Percentiles rank a stretch among this genome's conserved stretches.
These are phyloP conservation scores for Ranitomeya variabilis DNA, from an alignment of 2,113 vertebrate species.

Conservation along the genomic window DNA sequence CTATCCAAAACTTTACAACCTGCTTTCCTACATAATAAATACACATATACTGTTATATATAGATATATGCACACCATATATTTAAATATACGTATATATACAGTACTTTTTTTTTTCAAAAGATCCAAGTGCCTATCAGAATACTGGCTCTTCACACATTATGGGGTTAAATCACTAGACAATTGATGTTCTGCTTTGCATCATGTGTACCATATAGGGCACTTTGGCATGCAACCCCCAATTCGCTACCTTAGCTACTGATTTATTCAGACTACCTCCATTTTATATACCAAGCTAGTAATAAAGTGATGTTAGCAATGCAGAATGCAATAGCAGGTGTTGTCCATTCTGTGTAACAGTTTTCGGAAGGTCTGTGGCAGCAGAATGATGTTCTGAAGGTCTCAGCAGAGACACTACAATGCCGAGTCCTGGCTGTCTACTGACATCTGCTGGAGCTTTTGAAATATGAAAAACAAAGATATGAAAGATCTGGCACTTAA, in stretches of 20 bases:
- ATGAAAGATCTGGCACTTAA: conserved; percentile 15
- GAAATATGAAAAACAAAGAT: conserved; percentile 36
- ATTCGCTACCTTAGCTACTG: neutral
- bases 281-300: neutral
- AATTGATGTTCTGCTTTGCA: neutral
- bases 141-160: neutral
- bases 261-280: neutral
- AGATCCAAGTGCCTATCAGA: no score
- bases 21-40: no score
- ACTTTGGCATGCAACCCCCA: neutral
- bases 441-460: conserved; percentile 48
- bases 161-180: neutral
- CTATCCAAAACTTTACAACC: no score
- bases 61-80: no score
- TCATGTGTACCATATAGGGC: neutral
- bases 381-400: neutral
- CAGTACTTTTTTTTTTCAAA: no score
- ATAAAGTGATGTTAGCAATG: neutral
- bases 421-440: conserved; percentile 13
- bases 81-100: no score
- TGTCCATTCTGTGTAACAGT: neutral
- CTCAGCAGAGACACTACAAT: neutral
- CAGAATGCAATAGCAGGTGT: neutral
- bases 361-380: neutral
- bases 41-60: no score